Evolutionary conservation across 2,888 invertebrate species (phyloP), one percentile per base, ranked within the genome.

Genomic region (Cryptops parisi): DNA sequence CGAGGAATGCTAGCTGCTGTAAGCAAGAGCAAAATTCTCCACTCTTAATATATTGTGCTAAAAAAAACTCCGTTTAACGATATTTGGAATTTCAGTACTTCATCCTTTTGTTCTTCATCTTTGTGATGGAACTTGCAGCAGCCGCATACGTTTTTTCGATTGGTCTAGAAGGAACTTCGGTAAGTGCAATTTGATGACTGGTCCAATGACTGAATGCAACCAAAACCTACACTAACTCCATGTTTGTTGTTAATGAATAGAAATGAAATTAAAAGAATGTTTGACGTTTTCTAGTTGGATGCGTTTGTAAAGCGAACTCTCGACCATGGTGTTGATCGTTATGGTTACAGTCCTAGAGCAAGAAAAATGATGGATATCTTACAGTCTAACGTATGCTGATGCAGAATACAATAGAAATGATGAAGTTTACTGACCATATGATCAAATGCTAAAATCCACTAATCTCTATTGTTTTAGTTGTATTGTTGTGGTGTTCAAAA

Each of bases 401-500:
- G n/a, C n/a, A n/a, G n/a, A n/a, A n/a, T n/a, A n/a, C n/a, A n/a
- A n/a, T n/a, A n/a, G n/a, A n/a, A n/a, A n/a, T n/a, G n/a, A n/a
- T n/a, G n/a, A n/a, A n/a, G n/a, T n/a, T n/a, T n/a, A n/a, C n/a
- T n/a, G n/a, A n/a, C n/a, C n/a, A n/a, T n/a, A n/a, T n/a, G n/a
- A n/a, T n/a, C n/a, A n/a, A n/a, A n/a, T n/a, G n/a, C n/a, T n/a
- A n/a, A n/a, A n/a, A n/a, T n/a, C n/a, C n/a, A n/a, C n/a, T n/a
- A n/a, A n/a, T n/a, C n/a, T n/a, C n/a, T n/a, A n/a, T n/a, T n/a
- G n/a, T 12, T 33, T 6, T 33, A 50, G 50, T 50, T 50, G 24
- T 50, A 50, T 23, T 50, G 50, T 40, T 50, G 50, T 21, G 50
- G 50, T 9, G 39, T 23, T 22, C n/a, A 22, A 3, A 39, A 39